A percentile compares a stretch with the other conserved stretches of the same genome.
These are phyloP conservation scores for Frieseomelitta varia DNA, from an alignment of 1,140 invertebrate species.

Conservation along the genomic window DNA sequence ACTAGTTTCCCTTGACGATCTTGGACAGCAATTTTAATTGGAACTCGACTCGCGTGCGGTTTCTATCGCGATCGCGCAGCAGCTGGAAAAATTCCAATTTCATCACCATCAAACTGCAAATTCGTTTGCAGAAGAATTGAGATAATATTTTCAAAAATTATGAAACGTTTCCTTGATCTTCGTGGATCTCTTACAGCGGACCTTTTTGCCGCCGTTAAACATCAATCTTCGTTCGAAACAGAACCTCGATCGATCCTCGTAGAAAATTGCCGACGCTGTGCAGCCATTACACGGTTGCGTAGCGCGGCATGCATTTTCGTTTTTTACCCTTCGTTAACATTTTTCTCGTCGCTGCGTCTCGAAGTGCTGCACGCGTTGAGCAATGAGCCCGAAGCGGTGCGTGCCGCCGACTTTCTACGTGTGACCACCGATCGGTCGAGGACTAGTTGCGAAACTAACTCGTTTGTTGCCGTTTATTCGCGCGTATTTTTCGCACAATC, in stretches of 20 bases:
- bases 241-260: background rate
- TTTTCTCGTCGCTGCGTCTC: conserved; percentile 28
- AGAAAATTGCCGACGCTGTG: background rate
- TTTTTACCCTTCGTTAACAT: conserved; percentile 23
- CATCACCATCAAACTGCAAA: too few relatives aligned
- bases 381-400: conserved; percentile 43
- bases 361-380: conserved; percentile 39
- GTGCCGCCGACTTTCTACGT: conserved; percentile 56
- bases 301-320: background rate
- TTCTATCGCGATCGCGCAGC: too few relatives aligned
- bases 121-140: too few relatives aligned
- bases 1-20: background rate
- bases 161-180: too few relatives aligned
- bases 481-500: conserved; percentile 36
- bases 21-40: background rate
- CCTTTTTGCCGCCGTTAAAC: background rate
- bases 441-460: conserved; percentile 57
- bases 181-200: too few relatives aligned
- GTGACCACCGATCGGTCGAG: conserved; percentile 35
- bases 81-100: too few relatives aligned
- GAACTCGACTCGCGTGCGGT: background rate
- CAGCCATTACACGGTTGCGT: background rate
- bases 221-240: background rate
- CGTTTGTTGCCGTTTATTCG: conserved; percentile 33
- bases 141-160: too few relatives aligned